A percentile compares a stretch with the other conserved stretches of the same genome.
Evolutionary conservation across 2,113 vertebrate species (phyloP).

Genomic region (Cyanoramphus novaezelandiae): DNA sequence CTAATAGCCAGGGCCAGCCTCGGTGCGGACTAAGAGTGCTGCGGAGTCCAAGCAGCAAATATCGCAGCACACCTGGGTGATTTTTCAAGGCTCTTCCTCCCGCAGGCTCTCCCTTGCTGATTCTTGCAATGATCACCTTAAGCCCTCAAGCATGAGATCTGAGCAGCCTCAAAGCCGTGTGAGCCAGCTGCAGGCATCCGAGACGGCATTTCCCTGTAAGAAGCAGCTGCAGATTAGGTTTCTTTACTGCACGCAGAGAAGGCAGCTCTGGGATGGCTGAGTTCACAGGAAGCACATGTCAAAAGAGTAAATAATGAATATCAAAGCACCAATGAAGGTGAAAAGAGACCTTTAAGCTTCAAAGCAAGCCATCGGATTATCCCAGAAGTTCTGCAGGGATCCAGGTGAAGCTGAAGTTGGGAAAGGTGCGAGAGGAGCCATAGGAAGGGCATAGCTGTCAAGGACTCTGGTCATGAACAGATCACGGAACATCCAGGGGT

Average conservation of each 20-base stretch:
- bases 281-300: constrained; percentile 3
- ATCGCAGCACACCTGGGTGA: background rate
- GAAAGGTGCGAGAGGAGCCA: background rate
- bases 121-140: background rate
- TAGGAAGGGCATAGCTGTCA: background rate
- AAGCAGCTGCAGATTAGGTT: background rate
- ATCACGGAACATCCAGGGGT: background rate
- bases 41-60: background rate
- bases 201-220: background rate
- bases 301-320: constrained; percentile 46
- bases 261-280: background rate
- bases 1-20: background rate
- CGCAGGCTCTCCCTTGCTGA: background rate
- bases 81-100: background rate
- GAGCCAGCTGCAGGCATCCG: background rate
- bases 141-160: background rate
- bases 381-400: background rate
- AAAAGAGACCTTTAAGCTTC: constrained; percentile 25
- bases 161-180: background rate
- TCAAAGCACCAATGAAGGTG: constrained; percentile 4
- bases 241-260: background rate
- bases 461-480: background rate
- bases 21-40: rapidly evolving
- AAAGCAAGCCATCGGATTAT: background rate
- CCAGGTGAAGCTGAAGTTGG: background rate